phyloP scores from a whole-genome alignment of 2,888 invertebrate genomes.

The Lacanobia wlatinum region DNA sequence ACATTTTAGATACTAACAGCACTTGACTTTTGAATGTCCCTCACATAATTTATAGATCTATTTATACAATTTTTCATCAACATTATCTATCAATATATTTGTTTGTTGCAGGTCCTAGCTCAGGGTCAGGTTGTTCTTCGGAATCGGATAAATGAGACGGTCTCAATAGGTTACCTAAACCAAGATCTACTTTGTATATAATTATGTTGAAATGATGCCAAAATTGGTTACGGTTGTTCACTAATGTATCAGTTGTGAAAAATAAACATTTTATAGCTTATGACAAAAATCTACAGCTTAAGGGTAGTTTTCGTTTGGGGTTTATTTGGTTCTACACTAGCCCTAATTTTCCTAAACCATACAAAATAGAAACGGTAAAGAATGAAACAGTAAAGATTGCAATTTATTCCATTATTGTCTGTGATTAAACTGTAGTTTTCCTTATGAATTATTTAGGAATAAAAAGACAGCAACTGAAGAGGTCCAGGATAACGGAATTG shows the following conservation, averaged over 20 bases:
- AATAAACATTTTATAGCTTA: conserved; percentile 61
- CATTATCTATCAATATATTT: conserved; percentile 9
- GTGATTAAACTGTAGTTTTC: conserved; percentile 32
- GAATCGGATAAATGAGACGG: conserved; percentile 89
- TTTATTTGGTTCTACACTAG: conserved; percentile 42
- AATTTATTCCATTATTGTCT: conserved; percentile 50
- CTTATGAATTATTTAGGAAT: conserved; percentile 21
- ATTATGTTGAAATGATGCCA: conserved; percentile 67
- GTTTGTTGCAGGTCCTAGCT: conserved; percentile 89
- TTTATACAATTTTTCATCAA: no score
- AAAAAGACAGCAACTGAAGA: neutral
- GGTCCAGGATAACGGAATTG: conserved; percentile 11
- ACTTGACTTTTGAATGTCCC: neutral
- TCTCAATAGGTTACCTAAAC: conserved; percentile 67
- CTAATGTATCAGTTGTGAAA: conserved; percentile 65
- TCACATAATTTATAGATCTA: neutral
- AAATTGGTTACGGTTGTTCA: conserved; percentile 65
- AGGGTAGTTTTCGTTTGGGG: conserved; percentile 43
- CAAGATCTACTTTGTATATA: conserved; percentile 68
- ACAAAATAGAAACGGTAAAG: conserved; percentile 18
- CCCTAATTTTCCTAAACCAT: conserved; percentile 20
- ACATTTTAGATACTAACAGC: conserved; percentile 20
- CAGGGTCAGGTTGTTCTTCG: conserved; percentile 91
- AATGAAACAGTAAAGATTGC: conserved; percentile 53
- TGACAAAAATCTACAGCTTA: conserved; percentile 54